phyloP scores from a whole-genome alignment of 2,113 vertebrate species.

The Muntiacus muntjak region DNA sequence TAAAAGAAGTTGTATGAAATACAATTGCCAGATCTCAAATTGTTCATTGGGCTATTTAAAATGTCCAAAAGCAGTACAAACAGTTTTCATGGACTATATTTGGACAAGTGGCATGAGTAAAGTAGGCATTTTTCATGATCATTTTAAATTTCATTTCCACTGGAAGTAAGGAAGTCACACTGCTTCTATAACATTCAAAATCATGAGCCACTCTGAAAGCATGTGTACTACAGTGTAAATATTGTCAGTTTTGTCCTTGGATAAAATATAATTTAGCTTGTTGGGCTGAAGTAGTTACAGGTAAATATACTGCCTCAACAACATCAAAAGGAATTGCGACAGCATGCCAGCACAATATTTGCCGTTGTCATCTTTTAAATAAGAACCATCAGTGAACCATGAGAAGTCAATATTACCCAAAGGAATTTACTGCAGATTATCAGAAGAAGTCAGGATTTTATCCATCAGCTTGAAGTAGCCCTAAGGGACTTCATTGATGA shows the following conservation, averaged over 20 bases:
- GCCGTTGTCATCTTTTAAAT: not conserved
- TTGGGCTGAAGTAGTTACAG: not conserved
- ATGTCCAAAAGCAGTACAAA: not conserved
- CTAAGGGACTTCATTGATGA: not conserved
- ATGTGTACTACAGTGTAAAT: not conserved
- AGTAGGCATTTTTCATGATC: not conserved
- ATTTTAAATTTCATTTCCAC: not conserved
- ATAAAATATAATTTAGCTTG: not conserved
- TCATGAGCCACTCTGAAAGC: not conserved
- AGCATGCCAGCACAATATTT: not conserved
- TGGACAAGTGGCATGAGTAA: not conserved
- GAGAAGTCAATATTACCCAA: not conserved
- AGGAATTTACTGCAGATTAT: not conserved
- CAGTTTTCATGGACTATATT: not conserved
- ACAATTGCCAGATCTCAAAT: not conserved
- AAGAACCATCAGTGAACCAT: not conserved
- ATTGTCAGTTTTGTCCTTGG: not conserved
- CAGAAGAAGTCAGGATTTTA: not conserved
- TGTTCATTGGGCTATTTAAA: not conserved
- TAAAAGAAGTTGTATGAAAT: not conserved
- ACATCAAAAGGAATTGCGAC: not conserved
- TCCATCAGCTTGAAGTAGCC: not conserved
- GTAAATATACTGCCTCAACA: not conserved
- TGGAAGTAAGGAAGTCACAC: not conserved
- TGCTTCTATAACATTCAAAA: not conserved